Conservation (phyloP, 2,888 invertebrate species). For the Drepana falcataria region DNA sequence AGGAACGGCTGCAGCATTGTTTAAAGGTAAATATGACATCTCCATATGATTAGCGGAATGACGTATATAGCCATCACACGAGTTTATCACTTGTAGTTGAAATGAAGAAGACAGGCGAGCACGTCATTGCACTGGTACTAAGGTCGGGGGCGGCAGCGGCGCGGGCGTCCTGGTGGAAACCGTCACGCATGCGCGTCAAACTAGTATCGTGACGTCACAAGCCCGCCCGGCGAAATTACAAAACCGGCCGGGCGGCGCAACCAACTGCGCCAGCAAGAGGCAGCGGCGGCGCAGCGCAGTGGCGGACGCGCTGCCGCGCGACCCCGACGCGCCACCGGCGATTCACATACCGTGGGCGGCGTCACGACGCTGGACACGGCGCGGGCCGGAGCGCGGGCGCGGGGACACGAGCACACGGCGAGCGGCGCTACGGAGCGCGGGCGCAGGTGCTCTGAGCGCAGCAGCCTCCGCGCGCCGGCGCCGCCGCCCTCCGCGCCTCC, state of each 20-base stretch:
- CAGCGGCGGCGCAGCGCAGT: conserved; percentile 58
- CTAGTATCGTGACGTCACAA: conserved; percentile 75
- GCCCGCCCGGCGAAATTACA: conserved; percentile 72
- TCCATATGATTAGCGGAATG: neutral
- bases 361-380: conserved; percentile 64
- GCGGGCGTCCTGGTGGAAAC: conserved; percentile 66
- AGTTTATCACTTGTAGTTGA: conserved; percentile 11
- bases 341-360: conserved; percentile 72
- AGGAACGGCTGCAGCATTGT: neutral
- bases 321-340: conserved; percentile 72
- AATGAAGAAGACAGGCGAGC: conserved; percentile 50
- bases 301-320: conserved; percentile 73
- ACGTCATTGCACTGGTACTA: conserved; percentile 67
- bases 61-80: conserved; percentile 3
- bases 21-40: neutral
- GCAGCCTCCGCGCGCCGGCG: conserved; percentile 80
- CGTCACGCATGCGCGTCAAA: conserved; percentile 74
- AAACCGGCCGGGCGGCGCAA: conserved; percentile 70
- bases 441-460: conserved; percentile 86
- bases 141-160: conserved; percentile 67
- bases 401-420: conserved; percentile 71
- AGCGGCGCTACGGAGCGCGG: conserved; percentile 79
- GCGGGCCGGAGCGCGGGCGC: conserved; percentile 63
- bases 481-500: conserved; percentile 77
- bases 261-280: conserved; percentile 53